Percentiles rank a stretch among this genome's conserved stretches.
phyloP scores from a whole-genome alignment of 2,113 vertebrate genomes.

The Spheniscus mendiculus region DNA sequence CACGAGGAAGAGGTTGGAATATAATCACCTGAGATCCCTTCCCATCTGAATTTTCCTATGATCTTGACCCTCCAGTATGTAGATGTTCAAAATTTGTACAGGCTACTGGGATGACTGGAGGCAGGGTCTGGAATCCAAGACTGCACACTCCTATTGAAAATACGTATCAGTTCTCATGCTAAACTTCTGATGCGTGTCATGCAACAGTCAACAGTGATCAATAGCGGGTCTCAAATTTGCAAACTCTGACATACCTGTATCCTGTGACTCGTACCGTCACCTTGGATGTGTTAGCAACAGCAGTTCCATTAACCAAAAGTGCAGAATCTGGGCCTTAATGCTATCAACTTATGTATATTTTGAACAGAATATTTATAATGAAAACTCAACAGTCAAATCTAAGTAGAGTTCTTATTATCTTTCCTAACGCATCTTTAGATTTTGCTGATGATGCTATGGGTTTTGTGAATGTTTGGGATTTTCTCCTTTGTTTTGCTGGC shows the following conservation, averaged over 20 bases:
- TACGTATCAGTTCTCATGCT: not conserved
- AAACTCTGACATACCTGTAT: not conserved
- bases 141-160: not conserved
- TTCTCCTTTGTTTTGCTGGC: conserved; percentile 11
- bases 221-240: not conserved
- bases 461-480: not conserved
- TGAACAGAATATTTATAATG: not conserved
- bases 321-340: not conserved
- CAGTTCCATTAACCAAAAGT: not conserved
- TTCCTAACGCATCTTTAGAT: not conserved
- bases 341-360: not conserved
- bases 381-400: not conserved
- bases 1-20: not conserved
- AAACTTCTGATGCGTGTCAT: not conserved
- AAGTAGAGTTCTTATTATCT: not conserved
- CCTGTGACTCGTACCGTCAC: not conserved
- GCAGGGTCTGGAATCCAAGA: not conserved
- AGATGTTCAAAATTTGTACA: not conserved
- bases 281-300: not conserved
- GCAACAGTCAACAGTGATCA: not conserved
- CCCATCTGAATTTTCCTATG: not conserved
- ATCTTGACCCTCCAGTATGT: not conserved
- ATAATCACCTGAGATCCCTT: not conserved
- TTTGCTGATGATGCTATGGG: not conserved
- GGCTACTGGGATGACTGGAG: not conserved